Evolutionary conservation across 2,888 invertebrate species (phyloP), one percentile per base, ranked within the genome.

Genomic region (Nomada ferruginata): DNA sequence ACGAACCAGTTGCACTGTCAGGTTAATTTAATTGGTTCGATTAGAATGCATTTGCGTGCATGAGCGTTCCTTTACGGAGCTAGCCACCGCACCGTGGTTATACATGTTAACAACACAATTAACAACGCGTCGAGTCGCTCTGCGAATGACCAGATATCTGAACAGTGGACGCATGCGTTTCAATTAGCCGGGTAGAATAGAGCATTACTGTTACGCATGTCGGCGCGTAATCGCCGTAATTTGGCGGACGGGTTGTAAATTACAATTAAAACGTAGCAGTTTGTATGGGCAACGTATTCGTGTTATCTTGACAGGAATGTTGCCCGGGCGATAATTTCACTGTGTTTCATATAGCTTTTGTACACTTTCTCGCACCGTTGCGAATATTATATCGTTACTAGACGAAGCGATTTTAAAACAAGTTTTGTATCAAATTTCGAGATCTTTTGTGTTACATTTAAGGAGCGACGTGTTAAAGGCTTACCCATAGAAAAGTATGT

Each of bases 11-110:
- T 76, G 73, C 72, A 76, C 75, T 71, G 75, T 65, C 83, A 69
- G 79, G 85, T 87, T 86, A 85, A 87, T 87, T 87, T 81, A 89
- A 89, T 89, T 87, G 82, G 75, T 71, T 83, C 82, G 85, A 87
- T 86, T 87, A 86, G 85, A 88, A 86, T 88, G 85, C 71, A 85
- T 72, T 83, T 72, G 79, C 82, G 83, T 77, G 83, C 79, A 53
- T 47, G 76, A 23, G 66, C 53, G 26, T 71, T 63, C 29, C 36
- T 69, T 53, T 76, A 66, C 55, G 53, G 64, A 23, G 69, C 47
- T 52, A 69, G 53, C 63, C 42, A 57, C 57, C 50, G 64, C n/a
- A 11, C 13, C 23, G 55, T 52, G 71, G 68, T 74, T 63, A 69
- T 66, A 66, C 70, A 69, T 79, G 64, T 76, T 76, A 79, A 79